These are phyloP conservation scores for Schlechtendalia chinensis DNA, from an alignment of 1,140 invertebrate species.

Conservation along the genomic window DNA sequence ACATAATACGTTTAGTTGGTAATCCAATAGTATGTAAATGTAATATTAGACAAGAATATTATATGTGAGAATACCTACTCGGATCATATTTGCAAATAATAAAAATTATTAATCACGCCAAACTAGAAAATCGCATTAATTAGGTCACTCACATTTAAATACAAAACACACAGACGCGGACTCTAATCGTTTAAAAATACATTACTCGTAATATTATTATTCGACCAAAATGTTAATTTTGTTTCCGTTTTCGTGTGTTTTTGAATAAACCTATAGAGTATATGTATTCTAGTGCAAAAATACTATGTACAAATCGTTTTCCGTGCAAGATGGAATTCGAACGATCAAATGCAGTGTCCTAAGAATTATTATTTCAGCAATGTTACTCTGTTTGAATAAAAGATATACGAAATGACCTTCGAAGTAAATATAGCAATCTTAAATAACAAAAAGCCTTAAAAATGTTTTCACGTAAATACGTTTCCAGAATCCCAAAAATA, in stretches of 20 bases:
- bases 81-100: background rate
- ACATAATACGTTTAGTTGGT: background rate
- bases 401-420: background rate
- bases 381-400: background rate
- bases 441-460: background rate
- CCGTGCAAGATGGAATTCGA: background rate
- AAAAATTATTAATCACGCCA: background rate
- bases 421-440: background rate
- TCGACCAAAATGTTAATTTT: background rate
- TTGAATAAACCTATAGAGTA: no score
- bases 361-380: no score
- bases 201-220: background rate
- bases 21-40: background rate
- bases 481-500: conserved; percentile 1
- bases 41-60: background rate
- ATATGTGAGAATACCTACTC: background rate
- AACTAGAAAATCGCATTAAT: background rate
- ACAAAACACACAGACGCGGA: no score
- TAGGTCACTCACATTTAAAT: background rate
- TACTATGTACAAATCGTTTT: no score
- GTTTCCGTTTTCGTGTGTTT: background rate
- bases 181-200: background rate
- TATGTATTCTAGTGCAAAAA: no score
- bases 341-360: background rate
- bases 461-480: conserved; percentile 4